Conservation (phyloP, 2,797 vertebrate genomes). For the Gobio occitaniae region DNA sequence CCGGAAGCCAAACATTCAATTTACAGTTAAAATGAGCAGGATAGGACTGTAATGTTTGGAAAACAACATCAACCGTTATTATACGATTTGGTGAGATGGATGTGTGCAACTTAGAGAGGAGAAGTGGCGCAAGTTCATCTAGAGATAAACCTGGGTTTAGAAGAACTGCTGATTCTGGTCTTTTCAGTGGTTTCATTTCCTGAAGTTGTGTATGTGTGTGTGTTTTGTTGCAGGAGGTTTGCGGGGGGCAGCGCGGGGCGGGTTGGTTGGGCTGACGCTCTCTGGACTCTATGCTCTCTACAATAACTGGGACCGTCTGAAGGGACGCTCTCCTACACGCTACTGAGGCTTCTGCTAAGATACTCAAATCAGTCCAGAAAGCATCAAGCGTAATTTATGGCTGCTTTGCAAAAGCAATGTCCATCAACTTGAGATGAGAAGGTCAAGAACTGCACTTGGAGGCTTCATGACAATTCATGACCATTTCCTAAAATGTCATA, state of each 20-base stretch:
- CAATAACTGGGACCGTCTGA: constrained; percentile 87
- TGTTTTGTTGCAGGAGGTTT: constrained; percentile 74
- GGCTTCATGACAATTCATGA: neutral
- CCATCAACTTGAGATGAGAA: neutral
- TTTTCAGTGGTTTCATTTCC: neutral
- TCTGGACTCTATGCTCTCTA: constrained; percentile 84
- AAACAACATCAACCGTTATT: neutral
- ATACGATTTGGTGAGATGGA: neutral
- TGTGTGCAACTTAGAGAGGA: neutral
- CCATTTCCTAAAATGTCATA: neutral
- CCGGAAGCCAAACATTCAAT: neutral
- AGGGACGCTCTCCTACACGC: constrained; percentile 73
- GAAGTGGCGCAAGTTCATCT: neutral
- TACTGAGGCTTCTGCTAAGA: constrained; percentile 68
- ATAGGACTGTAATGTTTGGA: neutral
- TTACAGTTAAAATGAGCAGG: neutral
- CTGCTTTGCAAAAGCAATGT: neutral
- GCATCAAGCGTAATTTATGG: accelerated
- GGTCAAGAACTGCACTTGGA: neutral
- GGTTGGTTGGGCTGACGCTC: constrained; percentile 77
- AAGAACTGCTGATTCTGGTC: neutral
- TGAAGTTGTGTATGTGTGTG: neutral
- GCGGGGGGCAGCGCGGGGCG: constrained; percentile 79
- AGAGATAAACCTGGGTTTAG: neutral
- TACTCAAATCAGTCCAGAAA: neutral